Base-by-base conservation (phyloP, 2,797 vertebrate genomes). In the Acrossocheilus fasciatus region DNA sequence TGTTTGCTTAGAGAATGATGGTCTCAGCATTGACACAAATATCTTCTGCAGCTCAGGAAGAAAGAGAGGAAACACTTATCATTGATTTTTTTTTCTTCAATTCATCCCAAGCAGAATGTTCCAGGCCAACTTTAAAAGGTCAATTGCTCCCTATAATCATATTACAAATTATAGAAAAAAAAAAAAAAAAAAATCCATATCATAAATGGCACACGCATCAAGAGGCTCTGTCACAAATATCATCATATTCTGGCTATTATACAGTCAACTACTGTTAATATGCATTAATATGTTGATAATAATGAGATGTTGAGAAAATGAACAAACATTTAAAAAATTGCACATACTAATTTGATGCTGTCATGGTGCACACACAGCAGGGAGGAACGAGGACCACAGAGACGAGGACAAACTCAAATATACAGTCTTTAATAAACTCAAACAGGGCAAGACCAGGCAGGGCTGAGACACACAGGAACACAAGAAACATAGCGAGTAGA, bases 101-200 rank as follows among this genome's bases (percentile, higher is more conserved):
- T 75, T 84, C 20, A 47, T 64, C 30, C 72, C 8, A 41, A 68
- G 30, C 59, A 1, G 41, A 83, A 83, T 83, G 26, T 30, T 34
- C 10, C 52, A 34, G 70, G 5, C 17, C 47, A 64, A 9, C 62
- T 69, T 30, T 43, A 84, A 84, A 84, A 77, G 74, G 74, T 78
- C 47, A 84, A 15, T 9, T 41, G 83, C 34, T 52, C 34, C 62
- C 3, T 41, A 57, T 54, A 43, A 54, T 41, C 62, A 77, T 54
- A 68, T 66, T 26, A 84, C 62, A 77, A 9, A 77, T 77, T 52
- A 77, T 34, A 54, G 23, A 4, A n/a, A 34, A 73, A 52, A 41
- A 15, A 68, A 84, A 7, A 72, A 72, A 41, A 5, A 26, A 26
- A 41, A 41, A 62, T 23, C 52, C 0, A 10, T 62, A 47, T 45